Evolutionary conservation across 64 coral and sea anemone genomes (phyloP).

Genomic region (Hydrozoanthus tunicans): DNA sequence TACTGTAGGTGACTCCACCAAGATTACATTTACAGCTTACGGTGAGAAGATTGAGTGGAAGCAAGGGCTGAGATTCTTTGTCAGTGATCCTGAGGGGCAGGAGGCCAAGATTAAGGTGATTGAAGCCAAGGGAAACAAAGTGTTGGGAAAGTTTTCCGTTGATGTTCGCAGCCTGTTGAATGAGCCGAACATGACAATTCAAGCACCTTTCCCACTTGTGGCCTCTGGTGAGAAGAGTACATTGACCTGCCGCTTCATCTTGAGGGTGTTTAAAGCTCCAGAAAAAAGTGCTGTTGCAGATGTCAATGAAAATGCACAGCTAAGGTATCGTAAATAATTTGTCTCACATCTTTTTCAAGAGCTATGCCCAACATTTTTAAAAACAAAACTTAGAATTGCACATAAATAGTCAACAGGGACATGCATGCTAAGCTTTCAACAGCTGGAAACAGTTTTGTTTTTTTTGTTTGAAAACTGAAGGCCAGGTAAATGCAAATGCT

Average conservation of each 20-base stretch:
- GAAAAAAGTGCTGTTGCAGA: neutral
- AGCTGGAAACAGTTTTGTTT: too few species aligned
- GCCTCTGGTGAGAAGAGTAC: slow-evolving; percentile 59
- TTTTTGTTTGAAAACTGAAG: too few species aligned
- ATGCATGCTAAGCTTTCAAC: too few species aligned
- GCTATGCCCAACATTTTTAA: neutral
- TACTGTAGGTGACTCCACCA: slow-evolving; percentile 56
- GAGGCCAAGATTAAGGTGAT: slow-evolving; percentile 73
- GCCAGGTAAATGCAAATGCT: too few species aligned
- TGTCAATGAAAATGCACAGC: neutral
- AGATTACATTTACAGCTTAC: slow-evolving; percentile 61
- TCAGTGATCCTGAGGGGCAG: slow-evolving; percentile 76
- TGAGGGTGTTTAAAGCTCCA: slow-evolving; percentile 63
- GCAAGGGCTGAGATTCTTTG: slow-evolving; percentile 79
- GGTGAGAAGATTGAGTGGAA: slow-evolving; percentile 74
- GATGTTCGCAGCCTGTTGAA: slow-evolving; percentile 68
- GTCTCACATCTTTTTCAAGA: neutral
- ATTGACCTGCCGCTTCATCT: slow-evolving; percentile 53
- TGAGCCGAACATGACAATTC: slow-evolving; percentile 62
- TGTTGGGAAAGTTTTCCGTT: slow-evolving; percentile 66
- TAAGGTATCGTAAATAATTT: slow-evolving; percentile 20
- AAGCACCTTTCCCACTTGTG: slow-evolving; percentile 64
- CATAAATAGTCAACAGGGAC: too few species aligned
- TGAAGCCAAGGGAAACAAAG: slow-evolving; percentile 70
- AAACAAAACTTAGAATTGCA: too few species aligned